phyloP scores from a whole-genome alignment of 2,113 vertebrate species.

The Thryonomys swinderianus region DNA sequence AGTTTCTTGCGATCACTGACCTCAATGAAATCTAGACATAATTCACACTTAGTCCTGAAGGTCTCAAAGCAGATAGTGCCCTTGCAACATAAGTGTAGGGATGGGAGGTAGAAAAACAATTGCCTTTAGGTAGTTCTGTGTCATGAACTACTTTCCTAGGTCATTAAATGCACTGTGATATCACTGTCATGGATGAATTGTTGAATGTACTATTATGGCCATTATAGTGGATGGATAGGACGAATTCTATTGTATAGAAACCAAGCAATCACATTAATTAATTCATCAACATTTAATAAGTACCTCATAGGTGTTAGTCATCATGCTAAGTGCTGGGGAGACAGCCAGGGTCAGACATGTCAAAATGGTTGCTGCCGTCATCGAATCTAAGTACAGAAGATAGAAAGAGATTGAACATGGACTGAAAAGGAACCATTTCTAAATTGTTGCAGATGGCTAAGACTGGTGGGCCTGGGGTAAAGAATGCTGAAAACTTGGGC shows the following conservation, averaged over 20 bases:
- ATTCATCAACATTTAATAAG: background rate
- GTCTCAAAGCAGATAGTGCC: background rate
- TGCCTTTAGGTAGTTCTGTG: background rate
- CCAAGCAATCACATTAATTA: constrained; percentile 43
- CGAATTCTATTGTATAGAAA: background rate
- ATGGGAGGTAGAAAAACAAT: background rate
- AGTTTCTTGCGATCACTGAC: background rate
- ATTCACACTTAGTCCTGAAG: background rate
- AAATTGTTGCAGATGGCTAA: background rate
- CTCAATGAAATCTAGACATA: background rate
- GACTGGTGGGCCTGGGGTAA: background rate
- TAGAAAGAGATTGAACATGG: background rate
- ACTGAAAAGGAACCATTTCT: background rate
- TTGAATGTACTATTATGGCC: background rate
- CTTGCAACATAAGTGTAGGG: background rate
- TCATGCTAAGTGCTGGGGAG: background rate
- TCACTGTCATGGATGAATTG: background rate
- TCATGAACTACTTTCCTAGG: background rate
- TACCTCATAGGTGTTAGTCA: background rate
- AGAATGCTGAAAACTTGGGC: too few relatives aligned
- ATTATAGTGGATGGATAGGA: constrained; percentile 1
- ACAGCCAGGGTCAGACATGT: background rate
- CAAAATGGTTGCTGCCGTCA: background rate
- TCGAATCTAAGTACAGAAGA: background rate
- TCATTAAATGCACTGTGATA: constrained; percentile 34